These are phyloP conservation scores for Furnarius figulus DNA, from an alignment of 2,113 vertebrate genomes.

Conservation along the genomic window DNA sequence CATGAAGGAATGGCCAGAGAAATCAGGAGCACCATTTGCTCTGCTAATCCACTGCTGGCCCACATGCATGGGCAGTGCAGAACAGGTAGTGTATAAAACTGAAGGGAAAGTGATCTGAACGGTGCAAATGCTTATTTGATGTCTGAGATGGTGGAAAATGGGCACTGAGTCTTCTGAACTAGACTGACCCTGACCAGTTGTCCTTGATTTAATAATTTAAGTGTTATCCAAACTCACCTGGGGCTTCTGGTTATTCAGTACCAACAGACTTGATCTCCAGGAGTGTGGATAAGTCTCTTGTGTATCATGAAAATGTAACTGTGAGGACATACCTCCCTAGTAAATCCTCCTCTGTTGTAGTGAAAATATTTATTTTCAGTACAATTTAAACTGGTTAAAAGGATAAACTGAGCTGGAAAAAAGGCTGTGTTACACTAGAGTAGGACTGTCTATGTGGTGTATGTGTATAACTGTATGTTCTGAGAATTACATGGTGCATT, in stretches of 20 bases:
- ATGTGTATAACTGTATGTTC: background rate
- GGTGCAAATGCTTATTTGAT: background rate
- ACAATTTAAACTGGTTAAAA: background rate
- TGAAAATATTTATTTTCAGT: background rate
- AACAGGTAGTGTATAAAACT: background rate
- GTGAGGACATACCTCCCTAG: background rate
- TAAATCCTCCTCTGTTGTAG: background rate
- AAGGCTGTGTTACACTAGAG: background rate
- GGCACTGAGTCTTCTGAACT: background rate
- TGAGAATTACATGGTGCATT: background rate
- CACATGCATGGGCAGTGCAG: fast-evolving
- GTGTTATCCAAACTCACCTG: background rate
- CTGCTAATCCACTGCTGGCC: background rate
- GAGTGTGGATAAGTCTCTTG: background rate
- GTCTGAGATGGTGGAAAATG: background rate
- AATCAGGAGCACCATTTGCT: background rate
- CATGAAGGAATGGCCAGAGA: background rate
- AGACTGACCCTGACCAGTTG: fast-evolving
- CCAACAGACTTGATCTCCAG: background rate
- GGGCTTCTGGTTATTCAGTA: background rate
- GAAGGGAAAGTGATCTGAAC: background rate
- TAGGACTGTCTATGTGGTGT: background rate
- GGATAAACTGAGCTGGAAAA: background rate
- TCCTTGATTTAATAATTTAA: background rate
- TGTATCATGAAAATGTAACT: fast-evolving